Evolutionary conservation across 2,113 vertebrate species (phyloP).

Genomic region (Gobiocypris rarus): DNA sequence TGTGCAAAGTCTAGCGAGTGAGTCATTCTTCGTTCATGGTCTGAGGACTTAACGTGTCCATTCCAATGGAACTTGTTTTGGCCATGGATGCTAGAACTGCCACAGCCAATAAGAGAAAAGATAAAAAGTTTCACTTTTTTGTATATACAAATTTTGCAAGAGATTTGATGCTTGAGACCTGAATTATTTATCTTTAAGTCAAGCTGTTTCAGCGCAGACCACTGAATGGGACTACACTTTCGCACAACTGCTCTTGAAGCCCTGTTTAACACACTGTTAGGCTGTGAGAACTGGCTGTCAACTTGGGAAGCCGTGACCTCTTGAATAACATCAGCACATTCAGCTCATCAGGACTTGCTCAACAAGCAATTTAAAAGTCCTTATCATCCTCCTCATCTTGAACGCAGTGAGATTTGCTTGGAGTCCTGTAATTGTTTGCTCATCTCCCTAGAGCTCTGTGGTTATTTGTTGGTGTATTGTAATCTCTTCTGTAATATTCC

Average conservation of each 20-base stretch:
- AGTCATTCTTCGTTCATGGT: slow-evolving; percentile 3
- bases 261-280: slow-evolving; percentile 8
- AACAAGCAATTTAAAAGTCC: slow-evolving; percentile 25
- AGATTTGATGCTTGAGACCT: not conserved
- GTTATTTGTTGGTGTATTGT: slow-evolving; percentile 10
- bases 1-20: not conserved
- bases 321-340: slow-evolving; percentile 15
- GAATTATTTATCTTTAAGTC: not conserved
- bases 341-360: not conserved
- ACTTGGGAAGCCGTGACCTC: not conserved
- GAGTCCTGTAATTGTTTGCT: slow-evolving; percentile 3
- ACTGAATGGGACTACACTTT: not conserved
- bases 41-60: not conserved
- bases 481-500: not conserved
- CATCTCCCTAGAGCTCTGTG: not conserved
- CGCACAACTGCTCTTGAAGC: slow-evolving; percentile 19
- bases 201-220: not conserved
- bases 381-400: slow-evolving; percentile 4
- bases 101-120: not conserved
- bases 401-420: not conserved
- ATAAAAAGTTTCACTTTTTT: not conserved
- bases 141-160: not conserved
- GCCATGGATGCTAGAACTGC: not conserved
- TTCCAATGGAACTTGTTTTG: not conserved
- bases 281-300: slow-evolving; percentile 37